Percentiles rank a stretch among this genome's conserved stretches.
phyloP scores from a whole-genome alignment of 1,140 invertebrate genomes.

The Hermetia illucens region DNA sequence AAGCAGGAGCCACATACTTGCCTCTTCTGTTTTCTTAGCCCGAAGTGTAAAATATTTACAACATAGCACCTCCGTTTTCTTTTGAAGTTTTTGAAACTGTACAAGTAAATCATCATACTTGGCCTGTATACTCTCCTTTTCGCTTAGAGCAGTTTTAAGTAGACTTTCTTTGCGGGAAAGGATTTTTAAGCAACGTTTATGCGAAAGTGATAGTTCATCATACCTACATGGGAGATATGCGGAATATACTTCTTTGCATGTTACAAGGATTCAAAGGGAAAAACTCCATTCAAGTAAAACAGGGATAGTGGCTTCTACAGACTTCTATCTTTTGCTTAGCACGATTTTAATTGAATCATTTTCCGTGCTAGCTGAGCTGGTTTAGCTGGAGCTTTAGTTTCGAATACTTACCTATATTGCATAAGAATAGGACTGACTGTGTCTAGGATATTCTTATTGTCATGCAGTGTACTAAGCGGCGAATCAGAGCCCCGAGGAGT shows the following conservation, averaged over 20 bases:
- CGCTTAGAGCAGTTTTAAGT: slow-evolving; percentile 13
- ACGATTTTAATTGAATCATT: too few species aligned
- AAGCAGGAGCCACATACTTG: too few species aligned
- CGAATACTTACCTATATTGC: slow-evolving; percentile 20
- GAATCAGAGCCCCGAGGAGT: slow-evolving; percentile 11
- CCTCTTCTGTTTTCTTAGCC: slow-evolving; percentile 17
- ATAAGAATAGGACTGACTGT: slow-evolving; percentile 24
- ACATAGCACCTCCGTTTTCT: slow-evolving; percentile 13
- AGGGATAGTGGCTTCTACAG: too few species aligned
- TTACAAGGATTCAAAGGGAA: too few species aligned
- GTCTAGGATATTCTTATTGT: slow-evolving; percentile 1
- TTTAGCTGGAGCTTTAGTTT: too few species aligned
- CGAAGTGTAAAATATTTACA: slow-evolving; percentile 12
- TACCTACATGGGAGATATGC: slow-evolving; percentile 11
- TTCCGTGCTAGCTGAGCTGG: too few species aligned
- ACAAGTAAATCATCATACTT: slow-evolving; percentile 17
- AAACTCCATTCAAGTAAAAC: too few species aligned
- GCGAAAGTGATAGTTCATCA: slow-evolving; percentile 16
- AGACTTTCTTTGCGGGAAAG: slow-evolving; percentile 18
- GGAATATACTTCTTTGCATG: too few species aligned
- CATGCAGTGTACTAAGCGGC: neutral
- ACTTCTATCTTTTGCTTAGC: too few species aligned
- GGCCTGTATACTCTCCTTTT: slow-evolving; percentile 15
- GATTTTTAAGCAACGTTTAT: slow-evolving; percentile 16
- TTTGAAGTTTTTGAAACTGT: slow-evolving; percentile 15